A percentile compares a stretch with the other conserved stretches of the same genome.
Conservation (phyloP, 2,113 vertebrate species). For the Vireo altiloquus region DNA sequence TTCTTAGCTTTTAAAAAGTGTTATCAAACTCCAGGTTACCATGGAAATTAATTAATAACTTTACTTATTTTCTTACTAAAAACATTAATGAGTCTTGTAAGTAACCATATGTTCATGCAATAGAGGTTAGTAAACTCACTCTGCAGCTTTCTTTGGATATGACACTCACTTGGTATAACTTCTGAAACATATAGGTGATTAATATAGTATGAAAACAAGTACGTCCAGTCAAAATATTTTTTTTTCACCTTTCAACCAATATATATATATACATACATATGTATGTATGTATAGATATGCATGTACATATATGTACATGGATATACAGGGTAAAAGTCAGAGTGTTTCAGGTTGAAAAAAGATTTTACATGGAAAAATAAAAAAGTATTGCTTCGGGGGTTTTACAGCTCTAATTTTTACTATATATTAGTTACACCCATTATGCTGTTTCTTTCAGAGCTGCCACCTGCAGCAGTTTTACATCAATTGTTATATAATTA, state of each 20-base stretch:
- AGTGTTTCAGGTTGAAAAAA: neutral
- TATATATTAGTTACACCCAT: neutral
- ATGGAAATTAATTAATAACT: neutral
- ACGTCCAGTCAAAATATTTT: accelerated
- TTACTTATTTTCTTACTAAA: neutral
- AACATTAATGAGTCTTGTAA: neutral
- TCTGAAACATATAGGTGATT: neutral
- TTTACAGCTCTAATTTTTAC: neutral
- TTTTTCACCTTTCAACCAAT: neutral
- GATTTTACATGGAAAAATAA: neutral
- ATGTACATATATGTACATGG: accelerated
- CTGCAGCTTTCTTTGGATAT: neutral
- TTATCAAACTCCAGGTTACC: neutral
- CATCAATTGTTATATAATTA: neutral
- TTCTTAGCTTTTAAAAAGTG: neutral
- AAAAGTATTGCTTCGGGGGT: neutral
- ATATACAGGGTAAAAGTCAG: neutral
- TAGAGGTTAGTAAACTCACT: neutral
- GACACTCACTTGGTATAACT: neutral
- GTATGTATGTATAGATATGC: neutral
- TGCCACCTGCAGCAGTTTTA: neutral
- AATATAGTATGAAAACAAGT: neutral
- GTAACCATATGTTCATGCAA: neutral
- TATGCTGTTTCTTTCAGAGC: neutral
- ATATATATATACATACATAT: too few species aligned